phyloP scores from a whole-genome alignment of 2,797 vertebrate genomes.

The Hoplostethus mediterraneus region DNA sequence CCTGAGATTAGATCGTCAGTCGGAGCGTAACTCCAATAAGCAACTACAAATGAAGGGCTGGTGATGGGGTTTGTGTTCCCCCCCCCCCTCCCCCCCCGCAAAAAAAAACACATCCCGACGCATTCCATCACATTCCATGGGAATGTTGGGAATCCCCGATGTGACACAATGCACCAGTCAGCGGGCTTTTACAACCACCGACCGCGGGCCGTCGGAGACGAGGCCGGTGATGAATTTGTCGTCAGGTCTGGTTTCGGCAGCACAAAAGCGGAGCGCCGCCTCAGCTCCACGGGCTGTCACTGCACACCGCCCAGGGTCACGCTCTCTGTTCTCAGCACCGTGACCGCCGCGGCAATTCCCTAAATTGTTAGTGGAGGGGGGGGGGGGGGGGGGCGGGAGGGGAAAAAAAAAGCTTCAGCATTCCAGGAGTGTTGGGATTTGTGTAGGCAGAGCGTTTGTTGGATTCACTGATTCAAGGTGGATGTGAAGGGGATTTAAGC shows the following conservation, averaged over 20 bases:
- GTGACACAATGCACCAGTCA: slow-evolving; percentile 59
- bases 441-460: slow-evolving; percentile 73
- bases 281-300: slow-evolving; percentile 73
- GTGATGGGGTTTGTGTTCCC: slow-evolving; percentile 12
- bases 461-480: slow-evolving; percentile 77
- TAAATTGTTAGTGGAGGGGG: slow-evolving; percentile 66
- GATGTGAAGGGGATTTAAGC: slow-evolving; percentile 80
- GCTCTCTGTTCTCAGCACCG: slow-evolving; percentile 76
- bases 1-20: background rate
- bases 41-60: background rate
- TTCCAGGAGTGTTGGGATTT: slow-evolving; percentile 79
- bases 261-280: slow-evolving; percentile 71
- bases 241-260: slow-evolving; percentile 68
- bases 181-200: slow-evolving; percentile 56
- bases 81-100: too few species aligned
- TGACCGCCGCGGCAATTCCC: slow-evolving; percentile 80
- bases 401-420: slow-evolving; percentile 65
- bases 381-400: background rate
- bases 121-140: slow-evolving; percentile 47
- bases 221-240: slow-evolving; percentile 80
- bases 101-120: slow-evolving; percentile 3
- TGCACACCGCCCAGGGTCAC: slow-evolving; percentile 75
- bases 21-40: background rate
- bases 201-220: slow-evolving; percentile 58
- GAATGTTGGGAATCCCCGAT: slow-evolving; percentile 50